Evolutionary conservation across 1,140 invertebrate genomes (phyloP), one percentile per base, ranked within the genome.

Genomic region (Centruroides sculpturatus): DNA sequence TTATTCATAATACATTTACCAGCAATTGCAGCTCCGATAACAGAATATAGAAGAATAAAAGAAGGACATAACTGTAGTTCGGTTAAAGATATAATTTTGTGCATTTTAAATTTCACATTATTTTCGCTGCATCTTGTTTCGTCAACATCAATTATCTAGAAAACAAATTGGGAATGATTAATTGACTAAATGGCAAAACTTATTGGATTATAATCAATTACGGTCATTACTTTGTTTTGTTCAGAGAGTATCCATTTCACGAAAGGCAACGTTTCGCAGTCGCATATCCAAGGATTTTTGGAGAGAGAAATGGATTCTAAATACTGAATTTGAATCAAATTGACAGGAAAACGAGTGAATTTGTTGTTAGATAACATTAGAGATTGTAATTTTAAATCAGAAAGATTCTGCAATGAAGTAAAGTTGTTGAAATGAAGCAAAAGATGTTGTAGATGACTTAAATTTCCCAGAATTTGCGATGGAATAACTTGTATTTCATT

Each of bases 161-260:
- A 23, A 6, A 13, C 12, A 6, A 41, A 41, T 49, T 47, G 11
- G 46, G 54, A 71, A 85, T 87, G 47, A 78, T 81, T 47, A 86
- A 80, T 59, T 80, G 80, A 51, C 77, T 75, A 57, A 23, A 23
- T 23, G 23, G 23, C 23, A 23, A 23, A 23, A 23, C 23, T 23
- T 23, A 23, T 23, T 23, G 23, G 23, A 23, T 23, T 2, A 23
- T 2, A 23, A 23, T 23, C 81, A 81, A 69, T 87, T 85, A 64
- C 82, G 23, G 23, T 23, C 23, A 23, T 77, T 56, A 90, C 83
- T 77, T 70, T 71, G 9, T 66, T 75, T 63, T 81, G 81, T 68
- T 83, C 82, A 65, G 69, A 52, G 41, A 66, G 68, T 5, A 74
- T 61, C 71, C 72, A 75, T 23, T 67, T 66, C 7, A 67, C 68